Percentiles rank a stretch among this genome's conserved stretches.
Conservation (phyloP, 2,888 invertebrate species). For the Ophion costatus region DNA sequence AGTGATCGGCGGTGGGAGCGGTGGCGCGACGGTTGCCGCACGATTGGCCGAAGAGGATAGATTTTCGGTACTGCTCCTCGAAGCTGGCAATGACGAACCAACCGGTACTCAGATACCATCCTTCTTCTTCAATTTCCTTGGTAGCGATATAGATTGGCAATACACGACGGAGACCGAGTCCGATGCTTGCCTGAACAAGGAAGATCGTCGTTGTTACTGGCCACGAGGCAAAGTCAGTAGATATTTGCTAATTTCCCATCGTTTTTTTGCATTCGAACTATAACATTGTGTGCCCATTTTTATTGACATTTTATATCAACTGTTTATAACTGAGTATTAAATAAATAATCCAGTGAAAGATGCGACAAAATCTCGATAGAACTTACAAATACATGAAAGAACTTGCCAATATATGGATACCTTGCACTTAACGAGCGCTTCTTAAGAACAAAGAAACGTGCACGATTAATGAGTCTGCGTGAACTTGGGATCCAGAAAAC, state of each 20-base stretch:
- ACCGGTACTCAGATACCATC: conserved; percentile 95
- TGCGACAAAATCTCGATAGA: too few species aligned
- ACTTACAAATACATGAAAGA: too few species aligned
- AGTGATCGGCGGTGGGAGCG: conserved; percentile 90
- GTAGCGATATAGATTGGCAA: conserved; percentile 94
- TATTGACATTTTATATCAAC: neutral
- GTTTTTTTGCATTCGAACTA: neutral
- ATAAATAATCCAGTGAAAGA: neutral
- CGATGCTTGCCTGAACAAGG: conserved; percentile 90
- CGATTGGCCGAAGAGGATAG: conserved; percentile 89
- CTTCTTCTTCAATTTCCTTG: conserved; percentile 94
- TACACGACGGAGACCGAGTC: conserved; percentile 94
- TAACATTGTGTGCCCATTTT: neutral
- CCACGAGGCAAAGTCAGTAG: conserved; percentile 90
- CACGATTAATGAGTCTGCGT: too few species aligned
- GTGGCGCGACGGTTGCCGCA: conserved; percentile 90
- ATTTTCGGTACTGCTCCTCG: conserved; percentile 89
- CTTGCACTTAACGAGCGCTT: too few species aligned
- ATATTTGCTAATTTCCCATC: neutral
- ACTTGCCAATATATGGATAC: too few species aligned
- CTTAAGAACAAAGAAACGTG: too few species aligned
- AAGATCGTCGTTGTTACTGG: conserved; percentile 91
- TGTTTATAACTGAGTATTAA: neutral
- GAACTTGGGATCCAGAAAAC: too few species aligned
- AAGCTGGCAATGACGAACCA: conserved; percentile 94